Conservation (phyloP, 2,113 vertebrate genomes). For the Xenus cinereus region DNA sequence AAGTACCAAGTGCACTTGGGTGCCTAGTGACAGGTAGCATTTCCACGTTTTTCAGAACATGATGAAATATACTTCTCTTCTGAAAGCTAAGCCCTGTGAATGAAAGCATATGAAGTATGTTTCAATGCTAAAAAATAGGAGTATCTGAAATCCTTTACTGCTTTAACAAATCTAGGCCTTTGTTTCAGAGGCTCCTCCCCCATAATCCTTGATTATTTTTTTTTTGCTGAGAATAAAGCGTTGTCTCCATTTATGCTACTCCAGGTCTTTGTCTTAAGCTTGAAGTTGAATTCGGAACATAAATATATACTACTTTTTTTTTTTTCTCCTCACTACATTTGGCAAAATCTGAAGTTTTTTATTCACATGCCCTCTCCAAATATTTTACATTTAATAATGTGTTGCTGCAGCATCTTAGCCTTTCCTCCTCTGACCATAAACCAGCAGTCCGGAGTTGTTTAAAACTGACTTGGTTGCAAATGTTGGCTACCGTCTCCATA, state of each 20-base stretch:
- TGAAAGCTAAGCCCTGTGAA: neutral
- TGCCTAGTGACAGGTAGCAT: neutral
- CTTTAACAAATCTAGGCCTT: neutral
- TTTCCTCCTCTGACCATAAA: neutral
- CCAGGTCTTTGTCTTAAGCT: neutral
- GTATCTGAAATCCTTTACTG: neutral
- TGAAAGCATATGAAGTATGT: neutral
- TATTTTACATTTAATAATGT: neutral
- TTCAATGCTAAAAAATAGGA: neutral
- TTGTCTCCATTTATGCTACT: neutral
- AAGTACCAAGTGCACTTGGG: neutral
- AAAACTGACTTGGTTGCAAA: neutral
- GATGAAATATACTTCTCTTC: neutral
- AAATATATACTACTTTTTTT: neutral
- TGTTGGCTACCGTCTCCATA: neutral
- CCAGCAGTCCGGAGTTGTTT: neutral
- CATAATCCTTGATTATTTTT: neutral
- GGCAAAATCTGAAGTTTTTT: neutral
- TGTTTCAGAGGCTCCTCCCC: neutral
- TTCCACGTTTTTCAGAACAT: neutral
- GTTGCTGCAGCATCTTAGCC: neutral
- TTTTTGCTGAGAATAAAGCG: neutral
- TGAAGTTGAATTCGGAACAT: neutral
- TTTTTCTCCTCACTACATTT: neutral
- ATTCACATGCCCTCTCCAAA: neutral